phyloP scores from a whole-genome alignment of 2,797 vertebrate species.

The Acanthornis magna region DNA sequence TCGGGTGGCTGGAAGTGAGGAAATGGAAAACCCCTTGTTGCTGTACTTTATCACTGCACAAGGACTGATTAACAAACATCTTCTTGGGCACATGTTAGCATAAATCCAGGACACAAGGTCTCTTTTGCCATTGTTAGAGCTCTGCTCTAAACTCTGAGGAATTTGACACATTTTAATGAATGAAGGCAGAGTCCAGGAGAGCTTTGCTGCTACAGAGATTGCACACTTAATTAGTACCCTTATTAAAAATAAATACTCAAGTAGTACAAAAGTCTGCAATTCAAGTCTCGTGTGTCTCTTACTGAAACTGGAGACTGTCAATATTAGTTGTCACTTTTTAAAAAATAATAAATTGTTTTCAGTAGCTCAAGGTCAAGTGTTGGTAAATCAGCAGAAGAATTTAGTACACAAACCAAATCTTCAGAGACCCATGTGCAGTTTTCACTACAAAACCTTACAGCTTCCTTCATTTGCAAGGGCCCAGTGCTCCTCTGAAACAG shows the following conservation, averaged over 20 bases:
- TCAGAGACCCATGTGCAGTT: not conserved
- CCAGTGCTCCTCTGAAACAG: not conserved
- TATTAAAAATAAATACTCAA: slow-evolving; percentile 61
- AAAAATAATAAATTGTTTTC: not conserved
- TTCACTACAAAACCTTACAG: slow-evolving; percentile 19
- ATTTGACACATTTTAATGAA: slow-evolving; percentile 69
- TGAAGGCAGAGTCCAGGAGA: slow-evolving; percentile 58
- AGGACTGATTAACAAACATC: slow-evolving; percentile 18
- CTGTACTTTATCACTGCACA: not conserved
- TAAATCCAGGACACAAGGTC: slow-evolving; percentile 7
- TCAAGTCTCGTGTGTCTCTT: not conserved
- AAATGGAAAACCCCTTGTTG: slow-evolving; percentile 21
- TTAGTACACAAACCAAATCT: not conserved
- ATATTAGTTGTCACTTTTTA: not conserved
- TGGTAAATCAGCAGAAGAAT: not conserved
- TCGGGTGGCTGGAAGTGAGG: not conserved
- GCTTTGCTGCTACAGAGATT: slow-evolving; percentile 49
- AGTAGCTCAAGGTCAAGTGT: not conserved
- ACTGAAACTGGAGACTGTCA: not conserved
- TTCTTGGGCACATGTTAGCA: not conserved
- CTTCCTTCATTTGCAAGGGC: slow-evolving; percentile 10
- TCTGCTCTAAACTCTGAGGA: slow-evolving; percentile 51
- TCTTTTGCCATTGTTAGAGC: slow-evolving; percentile 45
- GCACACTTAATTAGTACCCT: slow-evolving; percentile 52
- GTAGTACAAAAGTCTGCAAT: slow-evolving; percentile 8